These are phyloP conservation scores for Rousettus madagascariensis DNA, from an alignment of 2,797 vertebrate genomes.

Conservation along the genomic window DNA sequence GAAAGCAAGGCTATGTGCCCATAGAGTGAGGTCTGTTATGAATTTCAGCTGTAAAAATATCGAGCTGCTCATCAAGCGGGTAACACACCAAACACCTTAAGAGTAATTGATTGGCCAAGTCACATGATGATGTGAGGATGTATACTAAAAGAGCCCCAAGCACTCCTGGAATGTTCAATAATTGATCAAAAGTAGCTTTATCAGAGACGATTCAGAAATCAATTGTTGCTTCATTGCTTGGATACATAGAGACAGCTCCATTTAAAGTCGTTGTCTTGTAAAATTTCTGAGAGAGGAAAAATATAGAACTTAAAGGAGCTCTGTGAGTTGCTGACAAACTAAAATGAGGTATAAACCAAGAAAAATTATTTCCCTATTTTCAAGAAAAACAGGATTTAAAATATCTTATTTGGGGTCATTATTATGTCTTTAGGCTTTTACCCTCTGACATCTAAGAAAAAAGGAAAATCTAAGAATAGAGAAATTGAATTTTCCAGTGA, in stretches of 20 bases:
- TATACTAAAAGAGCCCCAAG: background rate
- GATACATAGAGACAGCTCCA: background rate
- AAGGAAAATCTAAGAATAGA: background rate
- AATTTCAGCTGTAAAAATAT: background rate
- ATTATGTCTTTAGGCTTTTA: background rate
- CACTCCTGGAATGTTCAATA: background rate
- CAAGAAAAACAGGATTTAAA: slow-evolving; percentile 6
- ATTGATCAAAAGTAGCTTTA: slow-evolving; percentile 56
- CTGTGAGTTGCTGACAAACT: background rate
- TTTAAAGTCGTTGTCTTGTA: background rate
- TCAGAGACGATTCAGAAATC: slow-evolving; percentile 59
- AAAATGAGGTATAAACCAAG: slow-evolving; percentile 27
- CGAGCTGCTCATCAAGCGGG: background rate
- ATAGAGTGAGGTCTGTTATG: background rate
- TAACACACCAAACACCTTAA: background rate
- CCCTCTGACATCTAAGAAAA: background rate
- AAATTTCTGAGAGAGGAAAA: slow-evolving; percentile 7
- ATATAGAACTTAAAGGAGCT: slow-evolving; percentile 15
- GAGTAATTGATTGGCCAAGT: background rate
- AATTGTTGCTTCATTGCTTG: background rate
- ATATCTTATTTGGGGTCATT: background rate
- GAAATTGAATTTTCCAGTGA: background rate
- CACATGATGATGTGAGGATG: background rate
- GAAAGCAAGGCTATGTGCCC: slow-evolving; percentile 17
- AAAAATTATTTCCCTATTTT: background rate